Evolutionary conservation across 35 echinoderm and acorn worm species (phyloP), one percentile per base, ranked within the genome.

Genomic region (Amphiura filiformis): DNA sequence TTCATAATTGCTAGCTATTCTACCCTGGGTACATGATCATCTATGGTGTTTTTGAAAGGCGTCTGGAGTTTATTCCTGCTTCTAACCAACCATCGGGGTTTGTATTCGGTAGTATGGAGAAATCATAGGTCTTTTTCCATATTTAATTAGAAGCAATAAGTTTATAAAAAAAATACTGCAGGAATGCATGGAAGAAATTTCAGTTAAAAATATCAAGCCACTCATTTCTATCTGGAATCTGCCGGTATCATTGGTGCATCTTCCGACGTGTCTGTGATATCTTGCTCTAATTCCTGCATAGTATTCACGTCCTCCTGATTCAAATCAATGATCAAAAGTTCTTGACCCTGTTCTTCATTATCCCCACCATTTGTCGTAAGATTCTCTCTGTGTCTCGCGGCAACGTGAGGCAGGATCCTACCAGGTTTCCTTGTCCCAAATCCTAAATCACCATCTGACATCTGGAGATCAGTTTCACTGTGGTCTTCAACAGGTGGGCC

Each of bases 241-340:
- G 37, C 39, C 26, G 65, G 85, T 34, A 87, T 87, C 85, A 87
- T 87, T 65, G 85, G 85, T 33, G 85, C 76, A 37, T 57, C 65
- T 37, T 87, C 85, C 1, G 85, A 87, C 9, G 38, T 87, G 13
- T 87, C 85, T 17, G 31, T 78, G 65, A 77, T 41, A 1, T 78
- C 76, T 2, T 78, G 65, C 13, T 91, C 89, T 22, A 76, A 34
- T 28, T 85, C 89, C 15, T 64, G 76, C 61, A 77, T 64, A 0
- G 82, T 85, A 23, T 65, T 65, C 20, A 84, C 82, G 22, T 85
- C 52, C 32, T 84, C 70, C 14, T 77, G 85, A 37, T 34, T 33
- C 13, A 39, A 85, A 37, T 34, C 22, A 35, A 39, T 36, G 15
- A 47, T 23, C 89, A 77, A 42, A 20, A 47, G 70, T 20, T 91